Evolutionary conservation across 2,888 invertebrate species (phyloP).

Genomic region (Sericinus montela): DNA sequence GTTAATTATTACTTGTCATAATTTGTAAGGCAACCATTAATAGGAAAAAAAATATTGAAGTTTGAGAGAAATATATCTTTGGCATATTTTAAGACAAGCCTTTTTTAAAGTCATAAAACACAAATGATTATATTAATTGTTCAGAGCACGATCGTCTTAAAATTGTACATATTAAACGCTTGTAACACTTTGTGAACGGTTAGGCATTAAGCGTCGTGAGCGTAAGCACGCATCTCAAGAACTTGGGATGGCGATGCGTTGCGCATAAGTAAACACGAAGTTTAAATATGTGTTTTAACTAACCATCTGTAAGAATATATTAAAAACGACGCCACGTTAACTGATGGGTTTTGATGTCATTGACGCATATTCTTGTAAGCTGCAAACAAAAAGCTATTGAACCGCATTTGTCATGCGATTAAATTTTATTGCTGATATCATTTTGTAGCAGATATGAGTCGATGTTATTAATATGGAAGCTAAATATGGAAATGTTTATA

Average conservation of each 20-base stretch:
- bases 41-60: no score
- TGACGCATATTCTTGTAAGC: background rate
- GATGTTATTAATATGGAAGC: no score
- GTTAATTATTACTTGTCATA: no score
- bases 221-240: background rate
- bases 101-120: no score
- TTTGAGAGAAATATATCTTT: no score
- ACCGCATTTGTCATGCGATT: no score
- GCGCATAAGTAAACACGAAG: constrained; percentile 10
- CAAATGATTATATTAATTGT: constrained; percentile 4
- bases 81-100: no score
- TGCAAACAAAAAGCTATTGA: no score
- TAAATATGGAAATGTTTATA: no score
- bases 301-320: background rate
- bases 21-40: no score
- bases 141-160: constrained; percentile 8
- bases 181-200: constrained; percentile 3
- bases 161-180: constrained; percentile 8
- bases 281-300: constrained; percentile 5
- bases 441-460: no score
- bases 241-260: constrained; percentile 1
- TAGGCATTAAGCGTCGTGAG: background rate
- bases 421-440: no score
- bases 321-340: background rate
- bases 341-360: background rate